Conservation (phyloP, 2,113 vertebrate species). For the Eidolon helvum region DNA sequence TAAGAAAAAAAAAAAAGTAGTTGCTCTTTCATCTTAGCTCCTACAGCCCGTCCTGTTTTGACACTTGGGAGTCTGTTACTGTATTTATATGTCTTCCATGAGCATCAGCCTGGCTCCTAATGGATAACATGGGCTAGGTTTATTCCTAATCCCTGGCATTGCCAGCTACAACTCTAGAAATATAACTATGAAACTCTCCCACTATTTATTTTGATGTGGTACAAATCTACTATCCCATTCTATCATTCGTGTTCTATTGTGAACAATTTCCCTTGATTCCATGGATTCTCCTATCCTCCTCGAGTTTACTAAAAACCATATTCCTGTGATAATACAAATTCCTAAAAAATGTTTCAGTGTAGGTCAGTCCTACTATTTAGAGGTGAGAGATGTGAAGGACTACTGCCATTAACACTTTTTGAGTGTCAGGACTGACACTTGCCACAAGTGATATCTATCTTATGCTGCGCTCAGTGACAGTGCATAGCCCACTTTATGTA, state of each 20-base stretch:
- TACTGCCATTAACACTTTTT: background rate
- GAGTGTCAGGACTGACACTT: background rate
- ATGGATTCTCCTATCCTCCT: background rate
- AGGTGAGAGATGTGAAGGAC: background rate
- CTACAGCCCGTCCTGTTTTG: background rate
- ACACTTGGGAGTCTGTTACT: background rate
- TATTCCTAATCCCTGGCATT: background rate
- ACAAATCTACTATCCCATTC: background rate
- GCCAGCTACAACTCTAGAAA: constrained; percentile 10
- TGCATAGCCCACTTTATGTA: background rate
- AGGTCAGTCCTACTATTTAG: background rate
- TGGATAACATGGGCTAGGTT: background rate
- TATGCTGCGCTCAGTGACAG: background rate
- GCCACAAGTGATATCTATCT: background rate
- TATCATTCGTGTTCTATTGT: background rate
- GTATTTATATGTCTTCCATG: background rate
- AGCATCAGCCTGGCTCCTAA: background rate
- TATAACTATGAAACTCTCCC: background rate
- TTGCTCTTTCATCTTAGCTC: background rate
- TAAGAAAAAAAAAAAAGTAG: background rate
- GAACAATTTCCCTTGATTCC: background rate
- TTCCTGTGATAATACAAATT: constrained; percentile 6
- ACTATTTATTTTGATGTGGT: background rate
- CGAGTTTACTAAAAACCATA: background rate
- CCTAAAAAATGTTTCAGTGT: background rate